Evolutionary conservation across 2,113 vertebrate genomes (phyloP), one percentile per base, ranked within the genome.

Genomic region (Syngnathus scovelli): DNA sequence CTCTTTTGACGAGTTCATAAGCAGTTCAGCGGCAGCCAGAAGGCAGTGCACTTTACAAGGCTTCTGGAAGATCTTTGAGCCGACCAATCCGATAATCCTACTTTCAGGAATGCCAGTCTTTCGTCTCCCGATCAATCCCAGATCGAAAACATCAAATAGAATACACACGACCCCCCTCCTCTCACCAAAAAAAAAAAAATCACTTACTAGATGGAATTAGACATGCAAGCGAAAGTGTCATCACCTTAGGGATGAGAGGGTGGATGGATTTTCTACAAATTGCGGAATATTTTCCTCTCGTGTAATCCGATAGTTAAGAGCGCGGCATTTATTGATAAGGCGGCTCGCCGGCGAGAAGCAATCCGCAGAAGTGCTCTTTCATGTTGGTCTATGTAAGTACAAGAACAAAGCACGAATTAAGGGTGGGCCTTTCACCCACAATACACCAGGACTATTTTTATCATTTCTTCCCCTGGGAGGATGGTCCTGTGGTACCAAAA

Each of bases 31-130:
- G 87, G 88, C 92, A 90, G 92, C 90, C 87, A 87, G 92, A 92
- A 94, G 94, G 93, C 92, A 92, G 91, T 92, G 94, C 91, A 95
- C 93, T 96, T 98, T 96, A 93, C 94, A 95, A 95, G 93, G 92
- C 93, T 94, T 92, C 95, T 98, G 94, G 96, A 96, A 97, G 95
- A 98, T 98, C 94, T 96, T 90, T 92, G 93, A 97, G 94, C 93
- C 93, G 90, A 94, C 90, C 90, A 96, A 98, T 96, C 95, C 96
- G 95, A 96, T 99, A 98, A 99, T 96, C 96, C 94, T 89, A 91
- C 94, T 96, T 95, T 98, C 94, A 95, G 94, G 55, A 94, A 96
- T 93, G 92, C 90, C 90, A 89, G 95, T 93, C 92, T 93, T 94
- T 96, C 93, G 93, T 92, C 83, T 75, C 39, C 89, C 95, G 94